Evolutionary conservation across 64 coral and sea anemone genomes (phyloP).

Genomic region (Pocillopora damicornis): DNA sequence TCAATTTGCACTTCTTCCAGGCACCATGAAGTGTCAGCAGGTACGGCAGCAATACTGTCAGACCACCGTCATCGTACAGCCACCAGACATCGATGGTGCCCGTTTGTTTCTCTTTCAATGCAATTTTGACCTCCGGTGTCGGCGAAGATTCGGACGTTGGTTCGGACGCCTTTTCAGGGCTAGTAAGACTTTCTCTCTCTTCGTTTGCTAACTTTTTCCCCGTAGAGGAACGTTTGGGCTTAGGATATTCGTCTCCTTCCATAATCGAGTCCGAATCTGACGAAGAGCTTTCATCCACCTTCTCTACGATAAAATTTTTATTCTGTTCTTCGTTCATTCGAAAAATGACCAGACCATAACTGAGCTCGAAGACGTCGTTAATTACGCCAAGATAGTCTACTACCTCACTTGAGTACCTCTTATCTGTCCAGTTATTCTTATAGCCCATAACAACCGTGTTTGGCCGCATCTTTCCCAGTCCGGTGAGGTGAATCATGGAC

Average conservation of each 20-base stretch:
- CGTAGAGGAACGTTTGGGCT: background rate
- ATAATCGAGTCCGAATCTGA: background rate
- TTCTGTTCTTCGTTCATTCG: constrained; percentile 55
- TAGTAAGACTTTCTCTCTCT: constrained; percentile 18
- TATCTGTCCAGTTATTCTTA: constrained; percentile 69
- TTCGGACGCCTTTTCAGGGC: constrained; percentile 21
- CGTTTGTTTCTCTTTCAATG: constrained; percentile 60
- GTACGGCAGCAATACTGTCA: constrained; percentile 76
- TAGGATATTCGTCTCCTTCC: constrained; percentile 20
- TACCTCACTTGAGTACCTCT: constrained; percentile 9
- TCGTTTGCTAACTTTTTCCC: background rate
- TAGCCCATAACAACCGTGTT: constrained; percentile 86
- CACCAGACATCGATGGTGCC: constrained; percentile 92
- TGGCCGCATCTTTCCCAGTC: constrained; percentile 82
- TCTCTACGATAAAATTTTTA: constrained; percentile 6
- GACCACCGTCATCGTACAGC: constrained; percentile 83
- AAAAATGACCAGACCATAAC: constrained; percentile 65
- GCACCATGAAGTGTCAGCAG: constrained; percentile 66
- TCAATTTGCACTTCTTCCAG: constrained; percentile 73
- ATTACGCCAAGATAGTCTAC: constrained; percentile 74
- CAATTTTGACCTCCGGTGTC: constrained; percentile 17
- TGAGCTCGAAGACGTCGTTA: constrained; percentile 74
- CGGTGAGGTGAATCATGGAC: constrained; percentile 67
- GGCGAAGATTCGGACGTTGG: constrained; percentile 8
- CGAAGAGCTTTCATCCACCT: background rate